These are phyloP conservation scores for Sciurus vulgaris DNA, from an alignment of 2,797 vertebrate species.

Conservation along the genomic window DNA sequence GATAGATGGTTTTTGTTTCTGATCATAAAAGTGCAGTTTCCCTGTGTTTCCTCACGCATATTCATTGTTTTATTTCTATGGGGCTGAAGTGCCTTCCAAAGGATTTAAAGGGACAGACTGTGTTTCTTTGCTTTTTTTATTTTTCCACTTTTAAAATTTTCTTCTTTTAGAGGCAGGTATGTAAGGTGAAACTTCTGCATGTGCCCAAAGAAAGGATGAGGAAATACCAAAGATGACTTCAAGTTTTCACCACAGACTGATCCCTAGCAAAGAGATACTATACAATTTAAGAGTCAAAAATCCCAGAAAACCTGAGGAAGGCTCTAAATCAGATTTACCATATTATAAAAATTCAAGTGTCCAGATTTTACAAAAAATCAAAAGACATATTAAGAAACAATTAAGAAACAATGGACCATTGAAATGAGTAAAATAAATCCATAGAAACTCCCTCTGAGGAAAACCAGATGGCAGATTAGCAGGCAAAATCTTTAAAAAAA, in stretches of 20 bases:
- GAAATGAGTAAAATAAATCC: neutral
- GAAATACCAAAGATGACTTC: neutral
- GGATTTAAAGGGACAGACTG: neutral
- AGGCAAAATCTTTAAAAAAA: neutral
- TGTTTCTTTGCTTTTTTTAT: neutral
- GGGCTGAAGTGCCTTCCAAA: neutral
- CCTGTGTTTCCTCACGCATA: neutral
- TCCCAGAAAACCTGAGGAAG: neutral
- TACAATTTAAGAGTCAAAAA: neutral
- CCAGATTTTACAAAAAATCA: slow-evolving; percentile 1
- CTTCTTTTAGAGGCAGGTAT: neutral
- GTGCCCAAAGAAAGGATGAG: neutral
- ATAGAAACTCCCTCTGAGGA: neutral
- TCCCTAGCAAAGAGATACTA: neutral
- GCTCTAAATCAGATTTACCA: neutral
- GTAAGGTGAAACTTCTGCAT: neutral
- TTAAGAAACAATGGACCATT: neutral
- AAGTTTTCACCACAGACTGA: neutral
- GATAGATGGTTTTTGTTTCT: neutral
- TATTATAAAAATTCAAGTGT: neutral
- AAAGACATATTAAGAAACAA: neutral
- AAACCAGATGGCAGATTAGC: neutral
- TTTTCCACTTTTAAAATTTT: neutral
- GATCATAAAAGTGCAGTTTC: neutral
- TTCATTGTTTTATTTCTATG: neutral